Conservation (phyloP, 2,113 vertebrate genomes). For the Sapajus apella region DNA sequence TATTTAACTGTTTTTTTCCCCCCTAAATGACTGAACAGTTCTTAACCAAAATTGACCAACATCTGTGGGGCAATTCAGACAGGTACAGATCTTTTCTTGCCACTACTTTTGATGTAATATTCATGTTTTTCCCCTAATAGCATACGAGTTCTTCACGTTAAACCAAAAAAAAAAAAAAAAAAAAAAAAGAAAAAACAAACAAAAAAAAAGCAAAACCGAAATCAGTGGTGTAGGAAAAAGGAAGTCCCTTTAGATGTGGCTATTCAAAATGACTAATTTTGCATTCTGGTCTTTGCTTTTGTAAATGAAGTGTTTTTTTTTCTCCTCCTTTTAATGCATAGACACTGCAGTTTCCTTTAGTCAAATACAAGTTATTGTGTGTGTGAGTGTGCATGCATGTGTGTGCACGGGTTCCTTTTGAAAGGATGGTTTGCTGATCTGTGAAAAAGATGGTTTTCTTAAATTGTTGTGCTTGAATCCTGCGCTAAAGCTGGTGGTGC, state of each 20-base stretch:
- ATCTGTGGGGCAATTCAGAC: conserved; percentile 70
- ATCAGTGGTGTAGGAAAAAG: conserved; percentile 74
- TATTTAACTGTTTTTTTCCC: conserved; percentile 50
- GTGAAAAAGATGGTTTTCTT: conserved; percentile 74
- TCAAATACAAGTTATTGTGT: conserved; percentile 37
- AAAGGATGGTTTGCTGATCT: conserved; percentile 55
- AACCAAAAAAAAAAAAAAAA: background rate
- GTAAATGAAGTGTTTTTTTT: conserved; percentile 50
- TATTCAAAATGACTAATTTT: conserved; percentile 71
- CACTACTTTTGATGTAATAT: conserved; percentile 64
- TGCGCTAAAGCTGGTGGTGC: conserved; percentile 55
- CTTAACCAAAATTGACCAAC: conserved; percentile 69
- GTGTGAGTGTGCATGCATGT: no score
- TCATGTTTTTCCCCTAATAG: conserved; percentile 1
- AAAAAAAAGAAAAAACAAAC: background rate
- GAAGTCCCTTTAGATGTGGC: conserved; percentile 76
- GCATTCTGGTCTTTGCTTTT: conserved; percentile 70
- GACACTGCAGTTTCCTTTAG: conserved; percentile 55
- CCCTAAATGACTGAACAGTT: conserved; percentile 68
- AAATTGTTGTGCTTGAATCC: conserved; percentile 63
- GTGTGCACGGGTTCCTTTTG: background rate
- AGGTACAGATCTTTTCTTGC: conserved; percentile 56
- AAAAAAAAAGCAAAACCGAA: background rate
- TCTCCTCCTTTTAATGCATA: conserved; percentile 22
- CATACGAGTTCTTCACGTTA: conserved; percentile 48